phyloP scores from a whole-genome alignment of 2,888 invertebrate genomes.

The Uropetala carovei region DNA sequence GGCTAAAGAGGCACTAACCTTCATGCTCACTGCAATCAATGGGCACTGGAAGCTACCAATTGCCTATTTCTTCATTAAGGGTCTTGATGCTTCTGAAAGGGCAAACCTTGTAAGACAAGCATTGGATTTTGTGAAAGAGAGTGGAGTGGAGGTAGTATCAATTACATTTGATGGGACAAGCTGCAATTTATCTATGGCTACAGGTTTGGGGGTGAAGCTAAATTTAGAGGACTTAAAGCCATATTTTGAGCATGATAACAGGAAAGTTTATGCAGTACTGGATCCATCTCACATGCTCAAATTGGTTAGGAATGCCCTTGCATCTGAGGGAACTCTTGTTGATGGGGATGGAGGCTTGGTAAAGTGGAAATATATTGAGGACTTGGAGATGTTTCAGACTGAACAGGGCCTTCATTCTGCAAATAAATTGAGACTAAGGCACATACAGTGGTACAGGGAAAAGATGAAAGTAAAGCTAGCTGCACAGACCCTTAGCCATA shows the following conservation, averaged over 20 bases:
- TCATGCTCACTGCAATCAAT: constrained; percentile 70
- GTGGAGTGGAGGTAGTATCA: constrained; percentile 64
- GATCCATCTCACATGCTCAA: constrained; percentile 71
- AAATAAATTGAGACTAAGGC: neutral
- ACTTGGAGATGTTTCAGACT: constrained; percentile 65
- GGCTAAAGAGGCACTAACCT: too few species aligned
- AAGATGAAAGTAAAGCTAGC: too few species aligned
- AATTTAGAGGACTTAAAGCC: constrained; percentile 57
- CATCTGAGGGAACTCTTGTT: neutral
- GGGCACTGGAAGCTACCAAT: constrained; percentile 72
- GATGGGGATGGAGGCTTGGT: constrained; percentile 63
- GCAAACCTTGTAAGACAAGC: constrained; percentile 63
- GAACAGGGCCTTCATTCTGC: constrained; percentile 7
- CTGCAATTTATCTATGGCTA: constrained; percentile 65
- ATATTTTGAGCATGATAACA: constrained; percentile 67
- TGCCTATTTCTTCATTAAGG: constrained; percentile 71
- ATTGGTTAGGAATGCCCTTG: constrained; percentile 65
- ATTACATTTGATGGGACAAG: constrained; percentile 66
- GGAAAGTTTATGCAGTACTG: constrained; percentile 68
- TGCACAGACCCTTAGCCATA: constrained; percentile 2
- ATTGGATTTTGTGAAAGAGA: constrained; percentile 57
- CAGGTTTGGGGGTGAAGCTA: constrained; percentile 62
- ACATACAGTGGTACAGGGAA: constrained; percentile 23
- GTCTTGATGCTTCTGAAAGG: constrained; percentile 65
- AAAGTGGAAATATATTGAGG: constrained; percentile 68